These are phyloP conservation scores for Drosophila fuyamai DNA, from an alignment of 1,140 invertebrate genomes.

Conservation along the genomic window DNA sequence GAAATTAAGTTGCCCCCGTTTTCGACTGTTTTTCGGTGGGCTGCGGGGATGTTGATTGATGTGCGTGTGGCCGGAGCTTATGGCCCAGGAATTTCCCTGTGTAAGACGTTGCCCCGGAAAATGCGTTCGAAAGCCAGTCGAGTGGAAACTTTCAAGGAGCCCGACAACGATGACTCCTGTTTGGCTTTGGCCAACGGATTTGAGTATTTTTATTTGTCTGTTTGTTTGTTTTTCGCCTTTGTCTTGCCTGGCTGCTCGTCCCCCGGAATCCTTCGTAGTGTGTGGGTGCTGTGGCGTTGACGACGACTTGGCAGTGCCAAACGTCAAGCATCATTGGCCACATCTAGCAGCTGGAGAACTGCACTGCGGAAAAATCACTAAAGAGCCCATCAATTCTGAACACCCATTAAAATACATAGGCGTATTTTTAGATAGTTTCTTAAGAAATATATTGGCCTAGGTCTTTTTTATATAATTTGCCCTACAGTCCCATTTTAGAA, in stretches of 20 bases:
- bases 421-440: background rate
- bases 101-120: constrained; percentile 31
- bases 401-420: background rate
- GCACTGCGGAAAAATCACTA: constrained; percentile 1
- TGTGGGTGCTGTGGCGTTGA: constrained; percentile 29
- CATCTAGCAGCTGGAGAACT: constrained; percentile 10
- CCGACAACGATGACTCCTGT: constrained; percentile 49
- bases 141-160: constrained; percentile 49
- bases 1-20: constrained; percentile 53
- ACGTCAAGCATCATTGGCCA: constrained; percentile 53
- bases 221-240: constrained; percentile 56
- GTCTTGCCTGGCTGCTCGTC: constrained; percentile 31
- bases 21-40: constrained; percentile 1
- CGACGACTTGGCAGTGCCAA: constrained; percentile 48
- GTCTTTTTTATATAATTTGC: no score
- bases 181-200: constrained; percentile 52
- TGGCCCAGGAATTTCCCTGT: constrained; percentile 34
- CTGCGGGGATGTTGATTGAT: constrained; percentile 45
- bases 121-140: constrained; percentile 41
- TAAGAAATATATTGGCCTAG: no score
- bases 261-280: background rate
- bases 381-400: background rate
- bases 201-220: constrained; percentile 56
- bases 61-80: constrained; percentile 51
- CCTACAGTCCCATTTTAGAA: no score